These are phyloP conservation scores for Hermatobates lingyangjiaoensis DNA, from an alignment of 1,140 invertebrate genomes.

Conservation along the genomic window DNA sequence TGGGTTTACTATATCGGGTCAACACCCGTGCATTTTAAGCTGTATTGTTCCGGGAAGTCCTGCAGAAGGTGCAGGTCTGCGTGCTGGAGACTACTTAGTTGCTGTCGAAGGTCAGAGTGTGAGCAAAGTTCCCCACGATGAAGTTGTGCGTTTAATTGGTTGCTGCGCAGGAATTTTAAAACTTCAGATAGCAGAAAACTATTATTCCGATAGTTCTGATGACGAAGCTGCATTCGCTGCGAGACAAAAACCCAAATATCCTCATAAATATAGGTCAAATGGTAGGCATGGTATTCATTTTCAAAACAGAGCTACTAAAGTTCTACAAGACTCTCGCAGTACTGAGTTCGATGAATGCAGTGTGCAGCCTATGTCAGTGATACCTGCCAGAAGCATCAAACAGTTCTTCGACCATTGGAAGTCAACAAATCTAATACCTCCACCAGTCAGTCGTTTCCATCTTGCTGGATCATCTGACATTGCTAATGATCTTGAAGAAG, in stretches of 20 bases:
- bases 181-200: conserved; percentile 73
- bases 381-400: conserved; percentile 17
- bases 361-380: conserved; percentile 5
- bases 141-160: conserved; percentile 77
- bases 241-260: conserved; percentile 40
- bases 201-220: conserved; percentile 69
- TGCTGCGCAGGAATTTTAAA: conserved; percentile 56
- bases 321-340: conserved; percentile 33
- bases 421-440: conserved; percentile 24
- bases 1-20: conserved; percentile 85
- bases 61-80: conserved; percentile 63
- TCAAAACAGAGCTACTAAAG: conserved; percentile 31
- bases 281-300: conserved; percentile 19
- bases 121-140: conserved; percentile 73
- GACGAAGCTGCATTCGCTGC: conserved; percentile 38
- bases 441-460: conserved; percentile 25
- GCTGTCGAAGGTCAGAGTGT: conserved; percentile 81
- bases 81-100: conserved; percentile 77
- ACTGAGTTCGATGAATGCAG: conserved; percentile 10
- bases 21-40: conserved; percentile 74
- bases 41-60: conserved; percentile 71
- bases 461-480: conserved; percentile 10
- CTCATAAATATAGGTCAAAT: conserved; percentile 27
- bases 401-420: conserved; percentile 26
- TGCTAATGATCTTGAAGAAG: conserved; percentile 28